A percentile compares a stretch with the other conserved stretches of the same genome.
Evolutionary conservation across 2,113 vertebrate species (phyloP).

Genomic region (Colistium nudipinnis): DNA sequence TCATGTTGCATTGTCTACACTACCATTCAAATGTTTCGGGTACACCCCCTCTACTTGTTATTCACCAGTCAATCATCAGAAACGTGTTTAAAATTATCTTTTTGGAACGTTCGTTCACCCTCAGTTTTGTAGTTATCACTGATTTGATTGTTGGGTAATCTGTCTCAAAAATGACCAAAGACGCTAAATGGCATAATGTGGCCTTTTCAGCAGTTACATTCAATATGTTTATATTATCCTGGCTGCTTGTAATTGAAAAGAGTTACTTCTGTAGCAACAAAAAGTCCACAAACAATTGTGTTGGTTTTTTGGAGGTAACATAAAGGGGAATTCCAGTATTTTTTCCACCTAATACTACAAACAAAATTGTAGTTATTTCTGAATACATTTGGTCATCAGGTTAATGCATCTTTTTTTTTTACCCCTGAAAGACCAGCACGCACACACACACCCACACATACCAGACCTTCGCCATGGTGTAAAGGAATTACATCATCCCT

Average conservation of each 20-base stretch:
- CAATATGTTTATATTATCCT: no score
- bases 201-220: no score
- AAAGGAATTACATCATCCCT: slow-evolving; percentile 73
- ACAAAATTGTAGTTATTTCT: not conserved
- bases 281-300: not conserved
- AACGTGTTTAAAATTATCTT: not conserved
- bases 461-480: slow-evolving; percentile 38
- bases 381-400: not conserved
- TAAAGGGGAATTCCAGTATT: no score
- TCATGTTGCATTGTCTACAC: not conserved
- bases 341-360: no score
- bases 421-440: not conserved
- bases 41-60: not conserved
- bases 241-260: no score
- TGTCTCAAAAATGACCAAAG: no score
- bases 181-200: no score
- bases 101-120: not conserved
- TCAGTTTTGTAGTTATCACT: not conserved
- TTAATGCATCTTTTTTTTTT: not conserved
- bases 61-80: not conserved
- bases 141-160: no score
- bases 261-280: no score
- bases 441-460: slow-evolving; percentile 10
- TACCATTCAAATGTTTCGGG: not conserved
- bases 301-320: not conserved